phyloP scores from a whole-genome alignment of 2,797 vertebrate genomes.

The Selene dorsalis region DNA sequence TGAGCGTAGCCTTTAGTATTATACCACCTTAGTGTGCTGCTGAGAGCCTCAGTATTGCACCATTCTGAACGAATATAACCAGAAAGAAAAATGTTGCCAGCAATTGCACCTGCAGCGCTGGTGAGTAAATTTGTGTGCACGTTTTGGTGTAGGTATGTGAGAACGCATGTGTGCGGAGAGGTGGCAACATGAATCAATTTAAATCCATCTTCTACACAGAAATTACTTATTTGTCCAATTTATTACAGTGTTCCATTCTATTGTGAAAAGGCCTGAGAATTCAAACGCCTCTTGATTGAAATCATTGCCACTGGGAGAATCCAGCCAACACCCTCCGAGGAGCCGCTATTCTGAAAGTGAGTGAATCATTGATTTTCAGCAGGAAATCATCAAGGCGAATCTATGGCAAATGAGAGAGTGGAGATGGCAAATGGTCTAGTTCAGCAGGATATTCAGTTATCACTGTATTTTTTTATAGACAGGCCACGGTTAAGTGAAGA shows the following conservation, averaged over 20 bases:
- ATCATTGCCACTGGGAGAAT: constrained; percentile 77
- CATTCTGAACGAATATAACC: constrained; percentile 35
- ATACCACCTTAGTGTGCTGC: constrained; percentile 17
- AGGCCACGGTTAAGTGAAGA: constrained; percentile 65
- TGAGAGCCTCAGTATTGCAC: constrained; percentile 10
- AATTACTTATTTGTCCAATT: constrained; percentile 84
- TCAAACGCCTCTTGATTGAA: constrained; percentile 79
- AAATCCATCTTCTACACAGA: constrained; percentile 75
- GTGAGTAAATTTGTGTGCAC: constrained; percentile 8
- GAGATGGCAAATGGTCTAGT: constrained; percentile 72
- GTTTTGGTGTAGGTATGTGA: constrained; percentile 17
- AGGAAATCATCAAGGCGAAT: constrained; percentile 83
- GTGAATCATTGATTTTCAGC: constrained; percentile 82
- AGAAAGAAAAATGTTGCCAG: constrained; percentile 38
- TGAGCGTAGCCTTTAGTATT: constrained; percentile 53
- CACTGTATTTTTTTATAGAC: constrained; percentile 72
- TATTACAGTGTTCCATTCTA: constrained; percentile 73
- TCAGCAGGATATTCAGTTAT: constrained; percentile 78
- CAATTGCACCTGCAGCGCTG: constrained; percentile 26
- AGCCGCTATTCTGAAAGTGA: constrained; percentile 70
- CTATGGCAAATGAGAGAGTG: constrained; percentile 79
- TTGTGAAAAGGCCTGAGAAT: constrained; percentile 70
- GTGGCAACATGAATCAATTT: constrained; percentile 77
- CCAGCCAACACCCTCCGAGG: constrained; percentile 61
- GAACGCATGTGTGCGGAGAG: constrained; percentile 33